phyloP scores from a whole-genome alignment of 1,140 invertebrate genomes.

The Spodoptera litura region DNA sequence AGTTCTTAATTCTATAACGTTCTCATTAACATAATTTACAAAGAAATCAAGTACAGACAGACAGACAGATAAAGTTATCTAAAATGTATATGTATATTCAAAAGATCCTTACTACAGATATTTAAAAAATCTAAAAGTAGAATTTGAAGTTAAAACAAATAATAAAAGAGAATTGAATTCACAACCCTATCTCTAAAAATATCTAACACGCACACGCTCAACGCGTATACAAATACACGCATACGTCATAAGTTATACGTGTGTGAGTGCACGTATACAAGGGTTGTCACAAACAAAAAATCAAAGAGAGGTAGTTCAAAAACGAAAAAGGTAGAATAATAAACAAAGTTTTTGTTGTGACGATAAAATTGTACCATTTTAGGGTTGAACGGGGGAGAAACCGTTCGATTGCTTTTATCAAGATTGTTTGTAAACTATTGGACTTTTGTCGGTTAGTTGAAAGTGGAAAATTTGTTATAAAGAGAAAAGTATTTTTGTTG shows the following conservation, averaged over 20 bases:
- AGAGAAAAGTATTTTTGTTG: conserved; percentile 33
- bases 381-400: background rate
- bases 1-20: no score
- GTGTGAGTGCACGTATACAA: background rate
- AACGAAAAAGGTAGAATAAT: background rate
- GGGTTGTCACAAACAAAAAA: background rate
- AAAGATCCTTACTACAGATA: no score
- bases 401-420: conserved; percentile 25
- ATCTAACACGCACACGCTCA: background rate
- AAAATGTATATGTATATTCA: no score
- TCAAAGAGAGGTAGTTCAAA: background rate
- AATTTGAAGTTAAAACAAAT: no score
- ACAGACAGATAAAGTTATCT: no score
- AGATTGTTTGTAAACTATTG: conserved; percentile 38
- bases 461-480: conserved; percentile 36
- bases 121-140: no score
- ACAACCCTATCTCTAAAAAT: background rate
- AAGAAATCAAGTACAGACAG: no score
- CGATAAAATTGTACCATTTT: conserved; percentile 14
- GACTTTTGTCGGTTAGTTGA: conserved; percentile 23
- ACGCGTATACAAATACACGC: background rate
- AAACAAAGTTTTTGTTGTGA: conserved; percentile 11
- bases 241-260: background rate
- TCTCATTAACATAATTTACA: no score
- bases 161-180: background rate